Evolutionary conservation across 2,797 vertebrate genomes (phyloP).

Genomic region (Chaetophractus vellerosus): DNA sequence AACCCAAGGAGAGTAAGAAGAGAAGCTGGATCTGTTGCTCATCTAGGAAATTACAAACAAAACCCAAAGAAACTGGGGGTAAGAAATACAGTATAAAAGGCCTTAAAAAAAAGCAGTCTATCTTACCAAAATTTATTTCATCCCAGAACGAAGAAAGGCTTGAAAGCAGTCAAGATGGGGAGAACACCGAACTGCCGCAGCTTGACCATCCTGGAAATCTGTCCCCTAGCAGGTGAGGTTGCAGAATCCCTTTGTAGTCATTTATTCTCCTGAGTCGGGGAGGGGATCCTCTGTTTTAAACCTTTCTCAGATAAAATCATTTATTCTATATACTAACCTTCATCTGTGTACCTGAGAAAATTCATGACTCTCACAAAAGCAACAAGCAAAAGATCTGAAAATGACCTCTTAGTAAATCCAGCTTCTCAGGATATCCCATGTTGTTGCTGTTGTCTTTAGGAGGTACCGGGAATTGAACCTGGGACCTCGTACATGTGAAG

Average conservation of each 20-base stretch:
- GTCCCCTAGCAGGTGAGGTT: conserved; percentile 93
- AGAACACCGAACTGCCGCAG: conserved; percentile 91
- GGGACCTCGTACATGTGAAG: too few species aligned
- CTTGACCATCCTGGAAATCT: conserved; percentile 94
- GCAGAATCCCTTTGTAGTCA: not conserved
- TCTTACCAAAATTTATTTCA: conserved; percentile 64
- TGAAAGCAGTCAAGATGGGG: conserved; percentile 94
- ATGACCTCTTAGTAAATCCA: not conserved
- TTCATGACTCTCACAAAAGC: conserved; percentile 54
- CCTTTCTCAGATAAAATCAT: conserved; percentile 28
- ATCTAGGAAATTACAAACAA: not conserved
- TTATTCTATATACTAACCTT: not conserved
- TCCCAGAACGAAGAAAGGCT: conserved; percentile 96
- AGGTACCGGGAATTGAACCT: too few species aligned
- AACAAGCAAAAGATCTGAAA: conserved; percentile 18
- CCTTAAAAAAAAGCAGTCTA: not conserved
- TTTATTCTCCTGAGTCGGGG: not conserved
- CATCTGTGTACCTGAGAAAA: conserved; percentile 29
- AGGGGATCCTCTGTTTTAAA: not conserved
- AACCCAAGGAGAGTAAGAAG: not conserved
- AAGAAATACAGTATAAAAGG: not conserved
- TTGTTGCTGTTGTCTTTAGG: not conserved
- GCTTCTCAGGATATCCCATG: not conserved
- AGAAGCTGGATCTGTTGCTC: not conserved
- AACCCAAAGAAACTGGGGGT: not conserved